A percentile compares a stretch with the other conserved stretches of the same genome.
Conservation (phyloP, 2,113 vertebrate genomes). For the Notarius lentiginosus region DNA sequence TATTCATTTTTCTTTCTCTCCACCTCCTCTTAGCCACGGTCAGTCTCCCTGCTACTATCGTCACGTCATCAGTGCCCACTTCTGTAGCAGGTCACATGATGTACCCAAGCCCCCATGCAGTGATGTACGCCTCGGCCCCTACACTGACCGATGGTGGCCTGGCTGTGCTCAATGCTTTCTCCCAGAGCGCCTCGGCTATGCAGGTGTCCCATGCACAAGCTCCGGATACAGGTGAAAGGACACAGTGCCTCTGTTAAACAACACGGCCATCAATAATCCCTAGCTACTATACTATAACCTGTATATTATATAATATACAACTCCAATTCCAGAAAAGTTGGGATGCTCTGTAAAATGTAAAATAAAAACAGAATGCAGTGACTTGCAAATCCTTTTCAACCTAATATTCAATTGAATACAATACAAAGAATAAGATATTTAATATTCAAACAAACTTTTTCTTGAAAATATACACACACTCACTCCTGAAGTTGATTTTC, state of each 20-base stretch:
- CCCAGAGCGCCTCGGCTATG: conserved; percentile 88
- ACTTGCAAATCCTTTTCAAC: no score
- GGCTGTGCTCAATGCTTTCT: conserved; percentile 96
- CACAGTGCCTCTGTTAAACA: background rate
- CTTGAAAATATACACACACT: no score
- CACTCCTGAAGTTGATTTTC: no score
- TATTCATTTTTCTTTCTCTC: background rate
- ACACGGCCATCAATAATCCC: background rate
- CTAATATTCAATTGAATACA: no score
- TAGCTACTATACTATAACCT: no score
- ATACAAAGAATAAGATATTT: no score
- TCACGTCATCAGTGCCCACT: conserved; percentile 92
- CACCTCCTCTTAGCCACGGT: conserved; percentile 71
- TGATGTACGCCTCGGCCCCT: conserved; percentile 95
- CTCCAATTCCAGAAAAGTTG: no score
- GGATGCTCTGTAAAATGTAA: no score
- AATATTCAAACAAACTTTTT: no score
- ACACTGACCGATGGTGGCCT: conserved; percentile 86
- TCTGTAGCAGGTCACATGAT: conserved; percentile 98
- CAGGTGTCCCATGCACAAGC: conserved; percentile 91
- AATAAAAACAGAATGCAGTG: no score
- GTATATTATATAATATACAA: background rate
- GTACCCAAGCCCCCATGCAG: conserved; percentile 92
- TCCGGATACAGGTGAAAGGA: conserved; percentile 85
- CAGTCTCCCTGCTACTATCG: conserved; percentile 96